phyloP scores from a whole-genome alignment of 2,797 vertebrate species.

The Enteromius thamalakanensis region DNA sequence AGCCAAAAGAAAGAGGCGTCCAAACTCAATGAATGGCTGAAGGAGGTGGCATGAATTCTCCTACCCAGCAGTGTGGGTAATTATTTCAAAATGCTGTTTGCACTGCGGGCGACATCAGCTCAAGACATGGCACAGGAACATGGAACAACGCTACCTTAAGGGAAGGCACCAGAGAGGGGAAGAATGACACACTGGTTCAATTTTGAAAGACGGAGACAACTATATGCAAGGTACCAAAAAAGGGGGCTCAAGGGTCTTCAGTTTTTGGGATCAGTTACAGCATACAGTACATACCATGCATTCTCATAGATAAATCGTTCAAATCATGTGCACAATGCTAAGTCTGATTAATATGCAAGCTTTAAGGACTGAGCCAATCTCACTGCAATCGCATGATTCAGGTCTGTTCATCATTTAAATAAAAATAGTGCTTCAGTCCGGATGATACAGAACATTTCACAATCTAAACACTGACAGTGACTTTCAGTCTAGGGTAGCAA shows the following conservation, averaged over 20 bases:
- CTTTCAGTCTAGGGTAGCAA: not conserved
- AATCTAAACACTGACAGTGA: not conserved
- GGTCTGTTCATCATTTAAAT: not conserved
- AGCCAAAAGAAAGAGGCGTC: slow-evolving; percentile 20
- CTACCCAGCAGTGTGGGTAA: slow-evolving; percentile 42
- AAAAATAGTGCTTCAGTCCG: not conserved
- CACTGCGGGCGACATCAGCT: slow-evolving; percentile 8
- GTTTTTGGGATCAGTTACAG: not conserved
- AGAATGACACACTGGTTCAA: not conserved
- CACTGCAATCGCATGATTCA: not conserved
- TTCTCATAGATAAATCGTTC: not conserved
- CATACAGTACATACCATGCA: not conserved
- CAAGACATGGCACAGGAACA: slow-evolving; percentile 14
- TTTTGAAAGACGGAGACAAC: not conserved
- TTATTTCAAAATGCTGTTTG: slow-evolving; percentile 27
- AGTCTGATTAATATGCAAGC: not conserved
- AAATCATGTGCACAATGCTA: not conserved
- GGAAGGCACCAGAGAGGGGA: not conserved
- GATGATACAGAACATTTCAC: not conserved
- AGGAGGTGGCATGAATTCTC: slow-evolving; percentile 29
- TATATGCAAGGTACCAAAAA: not conserved
- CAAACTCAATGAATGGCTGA: slow-evolving; percentile 37
- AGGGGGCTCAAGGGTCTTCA: no score
- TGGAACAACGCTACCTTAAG: not conserved
- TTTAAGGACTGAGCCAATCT: not conserved